Base-by-base conservation (phyloP, 92 coral and sea anemone genomes). In the Heteractis magnifica region DNA sequence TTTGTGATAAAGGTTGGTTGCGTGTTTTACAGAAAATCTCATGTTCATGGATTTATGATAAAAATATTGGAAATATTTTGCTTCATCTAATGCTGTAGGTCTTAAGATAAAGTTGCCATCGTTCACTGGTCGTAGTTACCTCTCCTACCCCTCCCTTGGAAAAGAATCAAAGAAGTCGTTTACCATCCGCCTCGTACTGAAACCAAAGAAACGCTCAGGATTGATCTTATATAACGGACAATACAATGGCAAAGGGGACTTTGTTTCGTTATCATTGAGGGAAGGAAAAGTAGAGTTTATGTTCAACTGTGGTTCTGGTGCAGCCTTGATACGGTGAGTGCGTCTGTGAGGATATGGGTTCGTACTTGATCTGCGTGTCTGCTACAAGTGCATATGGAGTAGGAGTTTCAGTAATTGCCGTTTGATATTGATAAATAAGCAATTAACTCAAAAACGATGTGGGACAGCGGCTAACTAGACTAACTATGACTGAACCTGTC, bases 301-400 rank as follows among this genome's bases (percentile, higher is more conserved):
- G 55, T 89, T 85, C 26, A 81, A 89, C 85, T 89, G 92, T 79
- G 89, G 92, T 4, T 89, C 92, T 18, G 92, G 92, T 7, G 53
- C 87, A 11, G 87, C 78, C 10, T 20, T 53, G 18, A 80, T 89
- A 71, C 75, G 89, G 92, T 89, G 75, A 77, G 52, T 56, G 44
- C 44, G 44, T 34, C 44, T 34, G 44, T 34, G 2, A 34, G 9
- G 9, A 53, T 1, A 2, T 34, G 44, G 44, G 44, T 34, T 34
- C 44, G 44, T 34, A 34, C 26, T 34, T 34, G 44, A 34, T 34
- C 44, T 34, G 44, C 44, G 44, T 34, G 44, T 1, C 44, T 34
- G 44, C 44, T 34, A 34, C 44, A 34, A 34, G 44, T 34, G 44
- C 44, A 2, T 34, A 34, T 34, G 44, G 2, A 34, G 44, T 34